Base-by-base conservation (phyloP, 2,113 vertebrate genomes). In the Leptosomus discolor region DNA sequence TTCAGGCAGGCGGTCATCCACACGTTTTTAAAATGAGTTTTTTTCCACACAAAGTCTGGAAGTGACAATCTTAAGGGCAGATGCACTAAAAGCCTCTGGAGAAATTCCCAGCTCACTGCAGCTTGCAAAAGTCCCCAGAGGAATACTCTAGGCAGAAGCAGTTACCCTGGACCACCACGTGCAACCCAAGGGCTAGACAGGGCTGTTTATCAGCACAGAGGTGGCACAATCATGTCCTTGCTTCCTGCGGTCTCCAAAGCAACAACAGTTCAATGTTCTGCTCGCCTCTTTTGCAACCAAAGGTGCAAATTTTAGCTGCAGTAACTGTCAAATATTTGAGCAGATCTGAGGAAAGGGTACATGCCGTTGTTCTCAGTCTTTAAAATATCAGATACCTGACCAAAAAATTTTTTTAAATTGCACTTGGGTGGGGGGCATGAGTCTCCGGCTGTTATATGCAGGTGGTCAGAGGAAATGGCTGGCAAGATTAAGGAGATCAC, bases 401-500 rank as follows among this genome's bases (percentile, higher is more conserved):
- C 5, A 41, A 75, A 69, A 23, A 8, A 1, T 1, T 0, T 7
- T 23, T 26, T 5, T 2, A 37, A 58, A 45, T 24, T 21, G 36
- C 12, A 29, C 4, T 70, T 56, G 13, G 5, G 14, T 8, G 1
- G 1, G 5, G 3, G 3, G 0, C 0, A 5, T 1, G 5, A 60
- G 24, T 19, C 9, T 76, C 46, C 37, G 27, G 50, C 21, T 58
- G 6, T 14, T 85, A 21, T 7, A 37, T 32, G 29, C 8, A 34
- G n/a, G 26, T 37, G 34, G 18, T 61, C 12, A 19, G 43, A 84
- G 18, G 26, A 82, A 26, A 45, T 20, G 8, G 36, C 6, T 48
- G 45, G 15, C 23, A 32, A 88, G n/a, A 63, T 20, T 84, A 56
- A 15, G 18, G 15, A 17, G 6, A 90, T 21, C 7, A 3, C 10